Evolutionary conservation across 1,140 invertebrate genomes (phyloP).

Genomic region (Lerema accius): DNA sequence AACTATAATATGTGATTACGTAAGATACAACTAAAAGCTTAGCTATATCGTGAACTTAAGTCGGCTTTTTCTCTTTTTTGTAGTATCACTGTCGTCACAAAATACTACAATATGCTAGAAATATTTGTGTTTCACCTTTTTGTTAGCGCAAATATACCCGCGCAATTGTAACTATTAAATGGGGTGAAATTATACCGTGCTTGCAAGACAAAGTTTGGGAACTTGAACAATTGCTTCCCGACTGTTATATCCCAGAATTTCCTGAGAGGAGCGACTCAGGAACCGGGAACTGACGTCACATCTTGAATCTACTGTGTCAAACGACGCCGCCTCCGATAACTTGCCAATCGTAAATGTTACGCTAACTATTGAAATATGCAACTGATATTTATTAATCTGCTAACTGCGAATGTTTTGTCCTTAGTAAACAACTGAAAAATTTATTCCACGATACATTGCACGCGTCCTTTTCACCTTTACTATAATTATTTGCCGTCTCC

Average conservation of each 20-base stretch:
- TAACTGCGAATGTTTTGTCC: too few relatives aligned
- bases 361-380: neutral
- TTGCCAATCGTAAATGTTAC: neutral
- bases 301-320: neutral
- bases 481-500: too few relatives aligned
- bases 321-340: neutral
- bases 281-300: neutral
- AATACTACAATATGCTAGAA: too few relatives aligned
- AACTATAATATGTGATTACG: too few relatives aligned
- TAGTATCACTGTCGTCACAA: too few relatives aligned
- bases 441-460: too few relatives aligned
- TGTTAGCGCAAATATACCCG: neutral
- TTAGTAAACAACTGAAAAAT: too few relatives aligned
- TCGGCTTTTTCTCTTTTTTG: too few relatives aligned
- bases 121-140: neutral
- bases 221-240: constrained; percentile 1
- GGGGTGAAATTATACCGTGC: neutral
- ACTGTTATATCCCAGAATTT: constrained; percentile 1
- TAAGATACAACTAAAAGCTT: too few relatives aligned
- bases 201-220: constrained; percentile 2
- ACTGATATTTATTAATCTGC: too few relatives aligned
- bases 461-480: too few relatives aligned
- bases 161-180: neutral
- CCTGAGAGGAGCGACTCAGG: neutral
- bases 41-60: too few relatives aligned